phyloP scores from a whole-genome alignment of 2,113 vertebrate genomes.

The Phocoena sinus region DNA sequence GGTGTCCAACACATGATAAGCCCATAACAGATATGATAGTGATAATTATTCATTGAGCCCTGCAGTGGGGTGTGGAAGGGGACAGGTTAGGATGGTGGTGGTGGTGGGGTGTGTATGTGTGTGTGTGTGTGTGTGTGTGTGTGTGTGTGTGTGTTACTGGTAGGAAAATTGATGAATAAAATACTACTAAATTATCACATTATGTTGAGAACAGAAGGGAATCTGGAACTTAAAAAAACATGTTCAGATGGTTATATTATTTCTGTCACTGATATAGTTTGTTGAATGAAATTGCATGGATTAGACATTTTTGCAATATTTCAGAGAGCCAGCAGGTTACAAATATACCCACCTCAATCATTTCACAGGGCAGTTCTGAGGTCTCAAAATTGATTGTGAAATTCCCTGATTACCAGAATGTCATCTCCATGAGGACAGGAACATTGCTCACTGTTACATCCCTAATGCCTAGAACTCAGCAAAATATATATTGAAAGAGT shows the following conservation, averaged over 20 bases:
- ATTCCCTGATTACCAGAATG: neutral
- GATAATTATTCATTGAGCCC: neutral
- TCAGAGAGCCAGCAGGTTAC: neutral
- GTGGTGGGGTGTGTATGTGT: neutral
- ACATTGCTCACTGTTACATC: neutral
- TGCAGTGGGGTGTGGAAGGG: too few species aligned
- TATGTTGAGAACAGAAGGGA: neutral
- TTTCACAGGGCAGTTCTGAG: neutral
- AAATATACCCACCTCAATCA: neutral
- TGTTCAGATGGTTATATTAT: neutral
- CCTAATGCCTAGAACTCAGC: neutral
- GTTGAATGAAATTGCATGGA: neutral
- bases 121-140: neutral
- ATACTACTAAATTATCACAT: neutral
- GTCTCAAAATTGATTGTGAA: neutral
- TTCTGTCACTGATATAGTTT: neutral
- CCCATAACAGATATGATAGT: accelerated
- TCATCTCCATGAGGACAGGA: neutral
- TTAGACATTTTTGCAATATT: neutral
- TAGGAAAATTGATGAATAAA: neutral
- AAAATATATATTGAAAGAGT: neutral
- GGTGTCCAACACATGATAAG: neutral
- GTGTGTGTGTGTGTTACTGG: neutral
- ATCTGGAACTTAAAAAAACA: neutral
- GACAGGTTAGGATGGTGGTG: neutral